These are phyloP conservation scores for Misgurnus anguillicaudatus DNA, from an alignment of 2,113 vertebrate genomes.

Conservation along the genomic window DNA sequence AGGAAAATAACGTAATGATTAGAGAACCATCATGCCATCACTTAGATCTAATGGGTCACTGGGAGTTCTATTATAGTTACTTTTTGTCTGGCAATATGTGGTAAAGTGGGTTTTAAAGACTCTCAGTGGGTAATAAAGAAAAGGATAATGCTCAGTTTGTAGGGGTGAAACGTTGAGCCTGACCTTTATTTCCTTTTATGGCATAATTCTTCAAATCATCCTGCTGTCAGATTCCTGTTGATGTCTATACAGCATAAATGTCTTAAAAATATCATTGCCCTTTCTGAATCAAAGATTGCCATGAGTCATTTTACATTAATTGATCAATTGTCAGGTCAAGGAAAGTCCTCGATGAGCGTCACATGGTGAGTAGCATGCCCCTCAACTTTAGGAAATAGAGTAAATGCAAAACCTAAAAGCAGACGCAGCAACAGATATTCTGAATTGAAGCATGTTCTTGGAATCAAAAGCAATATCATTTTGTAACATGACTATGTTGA, in stretches of 20 bases:
- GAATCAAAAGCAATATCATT: slow-evolving; percentile 2
- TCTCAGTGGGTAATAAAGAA: not conserved
- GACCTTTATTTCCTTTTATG: not conserved
- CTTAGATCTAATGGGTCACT: slow-evolving; percentile 29
- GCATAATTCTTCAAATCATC: slow-evolving; percentile 1
- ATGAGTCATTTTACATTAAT: slow-evolving; percentile 28
- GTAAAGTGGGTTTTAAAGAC: slow-evolving; percentile 2
- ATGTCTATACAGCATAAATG: not conserved
- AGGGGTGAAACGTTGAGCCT: slow-evolving; percentile 2
- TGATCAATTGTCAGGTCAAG: slow-evolving; percentile 4
- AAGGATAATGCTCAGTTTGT: slow-evolving; percentile 1
- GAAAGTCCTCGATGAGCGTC: slow-evolving; percentile 9
- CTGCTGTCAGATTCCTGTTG: not conserved
- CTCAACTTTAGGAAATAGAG: not conserved
- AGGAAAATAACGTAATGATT: slow-evolving; percentile 16
- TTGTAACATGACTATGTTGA: not conserved
- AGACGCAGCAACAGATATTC: not conserved
- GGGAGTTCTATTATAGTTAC: slow-evolving; percentile 15
- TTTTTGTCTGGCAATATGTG: slow-evolving; percentile 12
- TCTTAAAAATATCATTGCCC: not conserved
- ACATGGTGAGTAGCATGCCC: not conserved
- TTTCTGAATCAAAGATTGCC: not conserved
- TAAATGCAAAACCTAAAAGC: slow-evolving; percentile 28
- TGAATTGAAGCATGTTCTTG: not conserved
- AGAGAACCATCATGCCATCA: not conserved